Base-by-base conservation (phyloP, 2,113 vertebrate species). In the Ceyx cyanopectus region DNA sequence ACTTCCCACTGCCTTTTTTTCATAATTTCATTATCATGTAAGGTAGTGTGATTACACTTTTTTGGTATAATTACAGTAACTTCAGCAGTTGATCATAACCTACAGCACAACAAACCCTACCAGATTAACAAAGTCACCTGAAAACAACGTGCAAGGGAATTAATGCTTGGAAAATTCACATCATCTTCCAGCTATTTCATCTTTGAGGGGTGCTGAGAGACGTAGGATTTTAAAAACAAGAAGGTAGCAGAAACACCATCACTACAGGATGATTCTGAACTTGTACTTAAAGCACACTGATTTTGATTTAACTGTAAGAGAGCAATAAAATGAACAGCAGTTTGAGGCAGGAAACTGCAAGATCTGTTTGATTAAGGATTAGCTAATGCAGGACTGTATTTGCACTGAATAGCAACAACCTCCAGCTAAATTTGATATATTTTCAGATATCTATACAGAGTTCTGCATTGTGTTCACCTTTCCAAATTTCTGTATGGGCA, bases 191-290 rank as follows among this genome's bases (percentile, higher is more conserved):
- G 20, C 17, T n/a, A 2, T 48, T 76, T 43, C 20, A 23, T 34
- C 29, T 57, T 63, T 48, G 37, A 26, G 24, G 3, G 12, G 1
- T 43, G 4, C 5, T 1, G 2, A 3, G 9, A 11, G 9, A 74
- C 29, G 4, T 16, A 30, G 61, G 62, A 63, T 60, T 93, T 78
- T 63, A 67, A 70, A 65, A 56, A 9, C 40, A 78, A 21, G 6
- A 45, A 57, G 30, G 15, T 23, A 82, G 41, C 13, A 70, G 51
- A 70, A 85, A 1, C 9, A 57, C n/a, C 4, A 5, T 23, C 18
- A 48, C 10, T 14, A 69, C 3, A 4, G 2, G 3, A 20, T 22
- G 7, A 73, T 65, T 73, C 60, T 74, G 2, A 93, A 81, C 7
- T 57, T 43, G 2, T 12, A n/a, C 27, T 69, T 81, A 22, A 4